Evolutionary conservation across 2,797 vertebrate species (phyloP), one percentile per base, ranked within the genome.

Genomic region (Fistularia tabacaria): DNA sequence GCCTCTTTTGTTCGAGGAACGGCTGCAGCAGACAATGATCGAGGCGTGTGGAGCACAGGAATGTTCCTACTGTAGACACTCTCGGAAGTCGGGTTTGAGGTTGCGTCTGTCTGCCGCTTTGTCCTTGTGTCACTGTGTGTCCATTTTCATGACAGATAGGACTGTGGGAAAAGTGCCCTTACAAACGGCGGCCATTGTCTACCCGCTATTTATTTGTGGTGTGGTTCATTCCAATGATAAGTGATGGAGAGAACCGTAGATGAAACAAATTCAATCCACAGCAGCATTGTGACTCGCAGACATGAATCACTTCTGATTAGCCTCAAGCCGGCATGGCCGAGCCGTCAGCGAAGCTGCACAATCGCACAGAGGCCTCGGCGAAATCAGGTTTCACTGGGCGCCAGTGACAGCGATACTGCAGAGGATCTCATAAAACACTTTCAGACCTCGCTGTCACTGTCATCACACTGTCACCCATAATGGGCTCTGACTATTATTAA

Each of bases 241-340:
- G 76, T 81, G 76, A 80, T 66, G 82, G 73, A 56, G 80, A 80
- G 81, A 82, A 81, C 62, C 74, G 73, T 81, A 85, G 75, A 87
- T 85, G 83, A 84, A 82, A 85, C 84, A 87, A 87, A 88, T 87
- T 84, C 78, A 79, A 69, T 77, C 83, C 77, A 78, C 63, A 51
- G 77, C 73, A 73, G 78, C 74, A 76, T 74, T 81, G 76, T 83
- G 80, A 74, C 76, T 83, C 62, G 75, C 76, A 82, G 77, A 78
- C 82, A 82, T 84, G 76, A 86, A 85, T 87, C 88, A 87, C 79
- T 86, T 88, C 80, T 87, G 81, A 90, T 89, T 88, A 89, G 84
- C 73, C 67, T 88, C 88, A 87, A 88, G 75, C 64, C 45, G 57
- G 76, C 83, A 79, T 62, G 64, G 79, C 74, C 9, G 61, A 54